phyloP scores from a whole-genome alignment of 2,113 vertebrate species.

The Salvelinus sp. region DNA sequence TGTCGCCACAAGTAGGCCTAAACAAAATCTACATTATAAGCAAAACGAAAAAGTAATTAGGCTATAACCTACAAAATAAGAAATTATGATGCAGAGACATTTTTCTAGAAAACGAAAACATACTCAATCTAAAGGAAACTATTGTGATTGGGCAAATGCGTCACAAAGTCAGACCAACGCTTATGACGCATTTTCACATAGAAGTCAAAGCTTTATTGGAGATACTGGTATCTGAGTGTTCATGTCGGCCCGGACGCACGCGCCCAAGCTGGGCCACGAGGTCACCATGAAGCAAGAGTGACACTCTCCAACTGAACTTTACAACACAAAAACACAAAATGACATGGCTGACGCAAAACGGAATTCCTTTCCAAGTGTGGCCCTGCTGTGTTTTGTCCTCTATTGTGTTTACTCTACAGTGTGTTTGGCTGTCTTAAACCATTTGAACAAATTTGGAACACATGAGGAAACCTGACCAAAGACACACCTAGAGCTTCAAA shows the following conservation, averaged over 20 bases:
- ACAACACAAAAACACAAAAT: slow-evolving; percentile 62
- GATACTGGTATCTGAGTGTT: not conserved
- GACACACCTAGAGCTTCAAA: slow-evolving; percentile 15
- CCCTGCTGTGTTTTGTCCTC: slow-evolving; percentile 58
- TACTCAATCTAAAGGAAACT: not conserved
- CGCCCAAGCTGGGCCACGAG: slow-evolving; percentile 31
- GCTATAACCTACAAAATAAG: no score
- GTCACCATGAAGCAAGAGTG: slow-evolving; percentile 66
- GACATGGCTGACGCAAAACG: slow-evolving; percentile 65
- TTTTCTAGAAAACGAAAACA: not conserved
- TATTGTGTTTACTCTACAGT: slow-evolving; percentile 66
- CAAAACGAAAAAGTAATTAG: no score
- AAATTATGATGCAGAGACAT: no score
- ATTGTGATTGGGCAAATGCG: not conserved
- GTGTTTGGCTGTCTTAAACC: slow-evolving; percentile 62
- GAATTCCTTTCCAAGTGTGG: slow-evolving; percentile 61
- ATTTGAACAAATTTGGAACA: slow-evolving; percentile 42
- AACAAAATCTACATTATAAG: no score
- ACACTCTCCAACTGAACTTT: slow-evolving; percentile 67
- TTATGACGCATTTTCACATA: not conserved
- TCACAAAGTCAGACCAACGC: not conserved
- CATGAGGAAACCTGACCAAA: not conserved
- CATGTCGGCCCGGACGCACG: slow-evolving; percentile 1
- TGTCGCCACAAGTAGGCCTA: no score
- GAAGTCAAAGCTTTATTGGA: not conserved